Evolutionary conservation across 2,797 vertebrate genomes (phyloP).

Genomic region (Iguana delicatissima): DNA sequence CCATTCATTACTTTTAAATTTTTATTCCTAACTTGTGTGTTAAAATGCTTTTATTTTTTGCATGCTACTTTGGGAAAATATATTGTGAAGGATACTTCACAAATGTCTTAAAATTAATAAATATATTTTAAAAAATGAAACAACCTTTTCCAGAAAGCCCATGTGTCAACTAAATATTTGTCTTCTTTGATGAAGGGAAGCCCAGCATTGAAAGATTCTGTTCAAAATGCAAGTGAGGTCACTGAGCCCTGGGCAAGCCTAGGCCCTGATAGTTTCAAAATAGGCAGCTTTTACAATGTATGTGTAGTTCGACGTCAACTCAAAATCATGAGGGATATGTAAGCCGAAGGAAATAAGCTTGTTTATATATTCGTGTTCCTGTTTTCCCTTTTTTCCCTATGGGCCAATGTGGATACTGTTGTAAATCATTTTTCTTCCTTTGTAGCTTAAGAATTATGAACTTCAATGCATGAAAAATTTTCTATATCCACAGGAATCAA

Average conservation of each 20-base stretch:
- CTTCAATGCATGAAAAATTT: accelerated
- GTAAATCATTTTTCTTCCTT: not conserved
- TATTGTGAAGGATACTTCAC: not conserved
- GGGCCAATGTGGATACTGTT: not conserved
- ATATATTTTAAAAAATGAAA: not conserved
- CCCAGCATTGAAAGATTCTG: not conserved
- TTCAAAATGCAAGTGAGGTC: not conserved
- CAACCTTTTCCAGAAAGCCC: not conserved
- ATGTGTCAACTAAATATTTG: not conserved
- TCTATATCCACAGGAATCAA: not conserved
- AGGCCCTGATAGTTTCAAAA: not conserved
- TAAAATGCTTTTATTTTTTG: not conserved
- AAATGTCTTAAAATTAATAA: not conserved
- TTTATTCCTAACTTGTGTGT: not conserved
- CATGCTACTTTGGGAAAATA: not conserved
- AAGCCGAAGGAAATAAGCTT: not conserved
- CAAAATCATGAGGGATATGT: accelerated
- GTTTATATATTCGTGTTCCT: not conserved
- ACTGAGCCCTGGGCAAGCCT: accelerated
- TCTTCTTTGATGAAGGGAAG: not conserved
- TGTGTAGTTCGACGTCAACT: not conserved
- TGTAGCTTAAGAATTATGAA: not conserved
- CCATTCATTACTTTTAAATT: not conserved
- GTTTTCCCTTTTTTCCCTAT: not conserved
- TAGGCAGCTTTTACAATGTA: not conserved